Evolutionary conservation across 2,113 vertebrate species (phyloP).

Genomic region (Hyaena hyaena): DNA sequence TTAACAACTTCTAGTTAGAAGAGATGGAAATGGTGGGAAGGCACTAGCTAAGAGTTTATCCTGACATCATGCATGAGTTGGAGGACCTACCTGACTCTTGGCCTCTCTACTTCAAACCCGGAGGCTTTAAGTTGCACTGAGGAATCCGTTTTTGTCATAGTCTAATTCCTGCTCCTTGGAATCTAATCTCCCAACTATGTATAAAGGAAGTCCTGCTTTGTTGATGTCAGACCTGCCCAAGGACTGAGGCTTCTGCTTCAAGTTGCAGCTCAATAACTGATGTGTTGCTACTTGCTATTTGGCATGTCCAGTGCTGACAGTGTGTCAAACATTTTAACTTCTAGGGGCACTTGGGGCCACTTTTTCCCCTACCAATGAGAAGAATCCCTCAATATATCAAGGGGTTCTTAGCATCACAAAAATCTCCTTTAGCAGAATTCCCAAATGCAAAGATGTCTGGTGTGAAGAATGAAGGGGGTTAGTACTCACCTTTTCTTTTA

Average conservation of each 20-base stretch:
- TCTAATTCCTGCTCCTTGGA: background rate
- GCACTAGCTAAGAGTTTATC: background rate
- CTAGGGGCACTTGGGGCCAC: background rate
- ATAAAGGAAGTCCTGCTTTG: slow-evolving; percentile 8
- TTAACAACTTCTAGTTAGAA: background rate
- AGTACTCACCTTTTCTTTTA: background rate
- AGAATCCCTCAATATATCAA: background rate
- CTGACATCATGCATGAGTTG: background rate
- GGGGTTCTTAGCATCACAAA: background rate
- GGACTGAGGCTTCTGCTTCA: background rate
- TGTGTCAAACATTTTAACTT: background rate
- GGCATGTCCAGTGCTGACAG: background rate
- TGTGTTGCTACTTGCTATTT: background rate
- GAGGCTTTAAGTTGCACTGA: background rate
- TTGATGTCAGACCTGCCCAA: background rate
- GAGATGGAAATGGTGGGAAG: background rate
- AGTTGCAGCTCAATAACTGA: background rate
- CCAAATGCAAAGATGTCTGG: background rate
- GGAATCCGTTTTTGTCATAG: background rate
- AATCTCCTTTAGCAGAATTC: background rate
- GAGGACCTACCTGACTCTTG: background rate
- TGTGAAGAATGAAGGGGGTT: background rate
- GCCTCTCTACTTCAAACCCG: background rate
- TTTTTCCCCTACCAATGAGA: background rate
- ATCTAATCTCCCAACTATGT: slow-evolving; percentile 7